Evolutionary conservation across 2,888 invertebrate species (phyloP).

Genomic region (Scaptomyza flava): DNA sequence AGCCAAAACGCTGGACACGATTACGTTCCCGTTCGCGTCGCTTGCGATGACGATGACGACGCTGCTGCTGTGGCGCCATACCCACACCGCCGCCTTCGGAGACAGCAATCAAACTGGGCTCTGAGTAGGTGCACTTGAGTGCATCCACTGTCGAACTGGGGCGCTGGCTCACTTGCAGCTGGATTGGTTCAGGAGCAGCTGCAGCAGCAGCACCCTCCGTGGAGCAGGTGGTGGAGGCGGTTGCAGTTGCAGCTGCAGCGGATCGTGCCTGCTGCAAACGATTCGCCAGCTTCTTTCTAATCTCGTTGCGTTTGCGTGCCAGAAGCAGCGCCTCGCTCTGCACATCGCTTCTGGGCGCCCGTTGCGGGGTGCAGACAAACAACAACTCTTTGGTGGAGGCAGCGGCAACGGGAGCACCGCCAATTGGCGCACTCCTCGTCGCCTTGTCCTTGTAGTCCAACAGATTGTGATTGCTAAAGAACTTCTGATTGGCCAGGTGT

Average conservation of each 20-base stretch:
- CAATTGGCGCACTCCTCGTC: conserved; percentile 16
- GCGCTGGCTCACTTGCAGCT: conserved; percentile 12
- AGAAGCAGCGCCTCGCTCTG: conserved; percentile 74
- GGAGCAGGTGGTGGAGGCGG: background rate
- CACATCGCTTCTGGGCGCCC: conserved; percentile 73
- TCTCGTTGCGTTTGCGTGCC: conserved; percentile 80
- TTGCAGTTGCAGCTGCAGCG: conserved; percentile 10
- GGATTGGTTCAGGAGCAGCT: conserved; percentile 10
- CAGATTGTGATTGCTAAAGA: conserved; percentile 83
- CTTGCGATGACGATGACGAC: conserved; percentile 83
- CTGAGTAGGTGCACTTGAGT: conserved; percentile 83
- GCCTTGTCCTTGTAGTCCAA: conserved; percentile 78
- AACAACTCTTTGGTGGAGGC: conserved; percentile 82
- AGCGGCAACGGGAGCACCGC: conserved; percentile 57
- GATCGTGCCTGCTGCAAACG: conserved; percentile 58
- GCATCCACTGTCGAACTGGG: conserved; percentile 55
- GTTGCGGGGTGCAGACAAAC: conserved; percentile 83
- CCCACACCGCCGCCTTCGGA: conserved; percentile 75
- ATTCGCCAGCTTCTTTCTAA: conserved; percentile 75
- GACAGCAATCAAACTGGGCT: conserved; percentile 83
- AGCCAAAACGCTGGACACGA: conserved; percentile 87
- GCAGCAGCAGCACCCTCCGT: background rate
- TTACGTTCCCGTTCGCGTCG: conserved; percentile 79
- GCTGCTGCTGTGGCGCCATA: conserved; percentile 58
- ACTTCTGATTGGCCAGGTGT: conserved; percentile 80